Evolutionary conservation across 2,888 invertebrate species (phyloP), one percentile per base, ranked within the genome.

Genomic region (Sialis lutaria): DNA sequence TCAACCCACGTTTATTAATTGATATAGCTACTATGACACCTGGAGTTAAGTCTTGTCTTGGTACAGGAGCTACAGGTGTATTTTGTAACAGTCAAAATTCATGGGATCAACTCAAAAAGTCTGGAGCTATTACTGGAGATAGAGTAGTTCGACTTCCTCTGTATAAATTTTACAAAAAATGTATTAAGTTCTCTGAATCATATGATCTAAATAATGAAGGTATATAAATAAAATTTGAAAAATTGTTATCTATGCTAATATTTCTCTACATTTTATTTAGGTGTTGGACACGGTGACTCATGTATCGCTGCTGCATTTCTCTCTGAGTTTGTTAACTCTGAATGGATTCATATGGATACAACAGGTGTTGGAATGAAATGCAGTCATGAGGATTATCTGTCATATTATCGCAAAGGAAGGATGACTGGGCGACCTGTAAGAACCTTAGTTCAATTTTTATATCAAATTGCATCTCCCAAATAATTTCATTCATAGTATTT

Each of bases 1-100:
- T 74, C 60, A 71, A 71, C 42, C 78, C 82, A 1, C 62, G 69
- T 37, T 65, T 79, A 22, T 71, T 83, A 34, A 60, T 85, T 13
- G 82, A 83, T 57, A 72, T 84, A 52, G 82, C 80, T 30, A 82
- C 82, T 32, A 66, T 83, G 44, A 82, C 82, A 34, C 73, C 69
- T 22, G 75, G 64, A 13, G 67, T 73, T 39, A 58, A 62, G 41
- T 63, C 69, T 13, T 72, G 74, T 8, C 56, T 76, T 34, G 76
- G 76, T 2, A 62, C 66, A 6, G 67, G 64, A 5, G 72, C 72
- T 2, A 60, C 69, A 39, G 77, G 72, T 5, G 73, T 71, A 6
- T 77, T 68, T 57, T 67, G 69, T 44, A 75, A 71, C 55, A 69
- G 70, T 6, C 64, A 65, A 45, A 57, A 61, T 2, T 58, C 72